These are phyloP conservation scores for Elysia crispata DNA, from an alignment of 2,888 invertebrate species.

Conservation along the genomic window DNA sequence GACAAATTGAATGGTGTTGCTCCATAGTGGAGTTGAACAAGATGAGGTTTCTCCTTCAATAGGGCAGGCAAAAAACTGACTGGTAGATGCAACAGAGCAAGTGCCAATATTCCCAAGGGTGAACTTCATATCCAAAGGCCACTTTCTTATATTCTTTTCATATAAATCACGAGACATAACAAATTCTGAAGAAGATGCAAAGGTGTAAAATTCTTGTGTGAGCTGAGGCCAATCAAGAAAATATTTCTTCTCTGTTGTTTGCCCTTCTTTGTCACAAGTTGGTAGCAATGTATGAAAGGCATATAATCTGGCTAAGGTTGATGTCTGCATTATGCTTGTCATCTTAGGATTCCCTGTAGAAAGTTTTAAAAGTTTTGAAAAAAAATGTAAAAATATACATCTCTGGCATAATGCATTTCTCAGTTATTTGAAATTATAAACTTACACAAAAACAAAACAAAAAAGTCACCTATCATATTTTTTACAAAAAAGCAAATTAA, in stretches of 20 bases:
- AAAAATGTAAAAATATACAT: background rate
- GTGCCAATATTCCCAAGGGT: constrained; percentile 29
- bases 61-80: constrained; percentile 9
- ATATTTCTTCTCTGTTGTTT: background rate
- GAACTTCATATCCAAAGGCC: constrained; percentile 35
- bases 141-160: constrained; percentile 28
- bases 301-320: constrained; percentile 26
- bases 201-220: constrained; percentile 35
- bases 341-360: constrained; percentile 37
- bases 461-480: no score
- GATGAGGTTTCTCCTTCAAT: background rate
- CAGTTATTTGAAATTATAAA: no score
- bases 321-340: constrained; percentile 37
- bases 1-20: constrained; percentile 59
- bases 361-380: background rate
- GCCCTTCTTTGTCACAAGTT: no score
- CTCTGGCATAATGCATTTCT: background rate
- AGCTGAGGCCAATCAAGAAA: constrained; percentile 39
- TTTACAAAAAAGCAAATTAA: no score
- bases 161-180: constrained; percentile 36
- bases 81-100: constrained; percentile 29
- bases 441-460: no score
- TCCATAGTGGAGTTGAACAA: constrained; percentile 18
- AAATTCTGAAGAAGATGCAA: constrained; percentile 40
- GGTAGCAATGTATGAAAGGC: constrained; percentile 21